These are phyloP conservation scores for Cephalophus harveyi DNA, from an alignment of 2,113 vertebrate species.

Conservation along the genomic window DNA sequence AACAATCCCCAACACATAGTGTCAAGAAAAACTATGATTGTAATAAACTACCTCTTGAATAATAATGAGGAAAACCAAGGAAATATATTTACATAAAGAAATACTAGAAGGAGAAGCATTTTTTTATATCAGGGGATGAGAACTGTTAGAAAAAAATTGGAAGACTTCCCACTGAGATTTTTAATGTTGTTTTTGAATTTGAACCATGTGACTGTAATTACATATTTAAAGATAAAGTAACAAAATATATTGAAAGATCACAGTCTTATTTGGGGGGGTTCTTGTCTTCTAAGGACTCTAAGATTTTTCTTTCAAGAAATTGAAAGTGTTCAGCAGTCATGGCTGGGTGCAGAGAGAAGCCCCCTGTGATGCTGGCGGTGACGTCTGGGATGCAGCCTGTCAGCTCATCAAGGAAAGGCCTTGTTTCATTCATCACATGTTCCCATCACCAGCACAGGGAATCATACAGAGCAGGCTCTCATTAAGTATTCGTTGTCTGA, in stretches of 20 bases:
- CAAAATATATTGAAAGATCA: neutral
- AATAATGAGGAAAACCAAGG: slow-evolving; percentile 28
- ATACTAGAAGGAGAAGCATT: neutral
- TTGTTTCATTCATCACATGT: neutral
- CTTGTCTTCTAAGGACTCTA: neutral
- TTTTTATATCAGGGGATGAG: neutral
- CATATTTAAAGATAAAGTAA: neutral
- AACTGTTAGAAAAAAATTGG: neutral
- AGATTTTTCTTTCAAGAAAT: neutral
- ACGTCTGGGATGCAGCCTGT: neutral
- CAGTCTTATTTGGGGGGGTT: neutral
- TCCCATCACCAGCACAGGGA: neutral
- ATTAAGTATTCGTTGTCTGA: neutral
- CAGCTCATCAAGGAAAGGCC: neutral
- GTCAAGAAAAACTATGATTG: neutral
- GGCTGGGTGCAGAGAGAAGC: neutral
- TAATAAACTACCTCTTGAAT: neutral
- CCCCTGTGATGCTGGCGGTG: neutral
- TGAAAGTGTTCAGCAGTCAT: neutral
- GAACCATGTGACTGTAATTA: neutral
- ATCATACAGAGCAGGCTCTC: neutral
- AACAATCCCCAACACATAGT: neutral
- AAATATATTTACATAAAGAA: neutral
- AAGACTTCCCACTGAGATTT: neutral
- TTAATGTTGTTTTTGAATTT: neutral